Conservation (phyloP, 53 echinoderm and acorn worm genomes). For the Patiria pectinifera region DNA sequence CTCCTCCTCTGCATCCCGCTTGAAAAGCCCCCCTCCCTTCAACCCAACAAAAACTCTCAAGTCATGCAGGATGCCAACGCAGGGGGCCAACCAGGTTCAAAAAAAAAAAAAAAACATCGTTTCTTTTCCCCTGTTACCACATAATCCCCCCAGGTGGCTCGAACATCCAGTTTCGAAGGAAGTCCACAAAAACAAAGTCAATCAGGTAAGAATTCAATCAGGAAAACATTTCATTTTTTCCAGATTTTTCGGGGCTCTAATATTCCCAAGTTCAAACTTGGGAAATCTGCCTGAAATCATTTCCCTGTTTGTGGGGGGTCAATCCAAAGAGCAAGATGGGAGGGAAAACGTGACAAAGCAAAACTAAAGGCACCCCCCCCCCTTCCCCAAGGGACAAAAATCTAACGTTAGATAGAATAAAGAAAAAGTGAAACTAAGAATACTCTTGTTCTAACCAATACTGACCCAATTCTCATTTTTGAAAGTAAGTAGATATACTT, state of each 20-base stretch:
- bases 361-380: background rate
- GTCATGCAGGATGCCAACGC: background rate
- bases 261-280: slow-evolving; percentile 9
- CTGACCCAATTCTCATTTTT: too few relatives aligned
- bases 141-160: background rate
- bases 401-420: too few relatives aligned
- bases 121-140: background rate
- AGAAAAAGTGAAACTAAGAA: too few relatives aligned
- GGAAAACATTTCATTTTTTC: background rate
- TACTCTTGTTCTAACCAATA: too few relatives aligned
- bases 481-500: too few relatives aligned
- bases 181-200: background rate
- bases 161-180: background rate
- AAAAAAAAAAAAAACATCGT: background rate
- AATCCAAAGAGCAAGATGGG: background rate
- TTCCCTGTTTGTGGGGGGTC: background rate
- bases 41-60: background rate
- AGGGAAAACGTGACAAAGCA: background rate
- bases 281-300: background rate
- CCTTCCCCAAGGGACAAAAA: too few relatives aligned
- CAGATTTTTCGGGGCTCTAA: background rate
- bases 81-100: background rate
- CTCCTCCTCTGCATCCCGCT: background rate
- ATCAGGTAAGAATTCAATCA: background rate
- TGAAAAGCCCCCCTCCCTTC: background rate